Percentiles rank a stretch among this genome's conserved stretches.
Evolutionary conservation across 2,888 invertebrate species (phyloP).

Genomic region (Andrena flavipes): DNA sequence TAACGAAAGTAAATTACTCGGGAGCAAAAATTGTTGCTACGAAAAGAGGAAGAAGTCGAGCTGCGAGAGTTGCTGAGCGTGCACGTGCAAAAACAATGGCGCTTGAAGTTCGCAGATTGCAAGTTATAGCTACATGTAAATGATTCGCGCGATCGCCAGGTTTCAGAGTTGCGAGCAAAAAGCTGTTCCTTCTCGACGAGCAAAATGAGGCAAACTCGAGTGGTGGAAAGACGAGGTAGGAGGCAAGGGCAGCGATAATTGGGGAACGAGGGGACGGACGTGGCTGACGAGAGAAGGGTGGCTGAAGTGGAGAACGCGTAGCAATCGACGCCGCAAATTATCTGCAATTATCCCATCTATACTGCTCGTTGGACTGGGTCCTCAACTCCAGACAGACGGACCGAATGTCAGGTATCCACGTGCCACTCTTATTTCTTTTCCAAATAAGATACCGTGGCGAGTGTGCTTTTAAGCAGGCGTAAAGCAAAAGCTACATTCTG

Average conservation of each 20-base stretch:
- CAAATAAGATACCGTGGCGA: slow-evolving; percentile 21
- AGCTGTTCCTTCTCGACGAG: slow-evolving; percentile 59
- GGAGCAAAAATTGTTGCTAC: slow-evolving; percentile 23
- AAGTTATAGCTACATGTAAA: slow-evolving; percentile 58
- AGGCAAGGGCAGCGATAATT: slow-evolving; percentile 67
- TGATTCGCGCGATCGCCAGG: slow-evolving; percentile 58
- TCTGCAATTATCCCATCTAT: slow-evolving; percentile 74
- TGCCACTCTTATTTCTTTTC: slow-evolving; percentile 40
- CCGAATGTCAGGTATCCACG: slow-evolving; percentile 63
- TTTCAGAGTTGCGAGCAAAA: slow-evolving; percentile 50
- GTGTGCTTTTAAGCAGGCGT: neutral
- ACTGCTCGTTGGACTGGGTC: slow-evolving; percentile 65
- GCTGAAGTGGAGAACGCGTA: slow-evolving; percentile 69
- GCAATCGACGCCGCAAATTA: slow-evolving; percentile 75
- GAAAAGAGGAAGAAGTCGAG: slow-evolving; percentile 40
- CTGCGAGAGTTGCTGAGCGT: slow-evolving; percentile 19
- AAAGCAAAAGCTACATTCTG: slow-evolving; percentile 7
- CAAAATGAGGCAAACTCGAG: slow-evolving; percentile 65
- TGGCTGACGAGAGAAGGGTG: slow-evolving; percentile 64
- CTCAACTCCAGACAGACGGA: slow-evolving; percentile 65
- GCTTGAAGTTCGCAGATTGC: slow-evolving; percentile 42
- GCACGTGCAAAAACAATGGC: slow-evolving; percentile 42
- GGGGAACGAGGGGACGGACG: slow-evolving; percentile 60
- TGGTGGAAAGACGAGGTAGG: slow-evolving; percentile 50
- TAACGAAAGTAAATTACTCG: slow-evolving; percentile 19